These are phyloP conservation scores for Huso huso DNA, from an alignment of 2,797 vertebrate genomes.

Conservation along the genomic window DNA sequence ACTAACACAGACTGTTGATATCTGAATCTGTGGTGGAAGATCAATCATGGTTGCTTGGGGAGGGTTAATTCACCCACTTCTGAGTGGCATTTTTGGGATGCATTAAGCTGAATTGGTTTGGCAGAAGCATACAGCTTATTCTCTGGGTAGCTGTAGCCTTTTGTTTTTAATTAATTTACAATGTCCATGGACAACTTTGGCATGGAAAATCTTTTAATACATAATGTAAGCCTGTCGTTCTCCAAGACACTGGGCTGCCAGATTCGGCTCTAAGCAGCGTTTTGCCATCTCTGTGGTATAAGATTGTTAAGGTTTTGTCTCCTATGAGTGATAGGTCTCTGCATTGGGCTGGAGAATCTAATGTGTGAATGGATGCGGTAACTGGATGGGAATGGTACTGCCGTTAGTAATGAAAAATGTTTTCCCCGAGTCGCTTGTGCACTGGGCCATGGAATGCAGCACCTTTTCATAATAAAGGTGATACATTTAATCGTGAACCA, in stretches of 20 bases:
- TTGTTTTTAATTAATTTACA: conserved; percentile 11
- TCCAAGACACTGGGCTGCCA: conserved; percentile 21
- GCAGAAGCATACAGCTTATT: neutral
- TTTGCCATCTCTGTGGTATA: conserved; percentile 30
- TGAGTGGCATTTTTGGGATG: no score
- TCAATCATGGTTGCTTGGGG: no score
- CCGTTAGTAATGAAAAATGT: conserved; percentile 71
- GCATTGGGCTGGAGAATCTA: conserved; percentile 44
- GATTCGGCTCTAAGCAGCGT: conserved; percentile 26
- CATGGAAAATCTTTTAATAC: conserved; percentile 19
- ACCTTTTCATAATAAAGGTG: conserved; percentile 77
- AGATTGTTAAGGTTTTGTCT: conserved; percentile 29
- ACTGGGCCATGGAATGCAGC: conserved; percentile 61
- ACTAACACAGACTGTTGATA: no score
- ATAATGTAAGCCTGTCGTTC: conserved; percentile 22
- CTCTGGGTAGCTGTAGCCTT: neutral
- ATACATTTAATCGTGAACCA: conserved; percentile 77
- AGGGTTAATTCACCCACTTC: no score
- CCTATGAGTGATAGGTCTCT: conserved; percentile 42
- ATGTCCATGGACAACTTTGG: conserved; percentile 12
- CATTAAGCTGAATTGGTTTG: no score
- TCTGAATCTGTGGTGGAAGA: no score
- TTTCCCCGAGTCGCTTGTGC: conserved; percentile 58
- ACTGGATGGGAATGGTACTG: conserved; percentile 53
- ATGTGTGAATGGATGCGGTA: conserved; percentile 48